A percentile compares a stretch with the other conserved stretches of the same genome.
These are phyloP conservation scores for Platichthys stellatus DNA, from an alignment of 2,113 vertebrate species.

Conservation along the genomic window DNA sequence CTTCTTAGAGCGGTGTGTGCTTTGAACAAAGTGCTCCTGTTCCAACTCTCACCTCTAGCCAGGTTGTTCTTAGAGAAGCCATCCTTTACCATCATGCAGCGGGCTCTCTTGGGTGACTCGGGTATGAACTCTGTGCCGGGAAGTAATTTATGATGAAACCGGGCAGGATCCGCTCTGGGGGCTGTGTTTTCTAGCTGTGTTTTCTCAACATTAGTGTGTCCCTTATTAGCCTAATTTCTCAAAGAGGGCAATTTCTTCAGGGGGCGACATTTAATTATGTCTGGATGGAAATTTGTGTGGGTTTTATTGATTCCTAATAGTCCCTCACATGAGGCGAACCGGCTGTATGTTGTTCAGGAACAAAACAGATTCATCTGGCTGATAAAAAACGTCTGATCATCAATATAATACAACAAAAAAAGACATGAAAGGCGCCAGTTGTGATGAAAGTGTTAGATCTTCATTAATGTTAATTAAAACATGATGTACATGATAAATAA, in stretches of 20 bases:
- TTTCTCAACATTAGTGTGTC: slow-evolving; percentile 72
- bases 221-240: slow-evolving; percentile 68
- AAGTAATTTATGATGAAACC: slow-evolving; percentile 76
- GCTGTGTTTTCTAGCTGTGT: slow-evolving; percentile 69
- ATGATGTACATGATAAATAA: slow-evolving; percentile 50
- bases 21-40: slow-evolving; percentile 78
- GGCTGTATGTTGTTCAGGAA: slow-evolving; percentile 6
- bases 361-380: slow-evolving; percentile 5
- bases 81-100: slow-evolving; percentile 67
- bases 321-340: slow-evolving; percentile 31
- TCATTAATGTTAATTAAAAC: slow-evolving; percentile 39
- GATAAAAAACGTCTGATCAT: slow-evolving; percentile 18
- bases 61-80: slow-evolving; percentile 64
- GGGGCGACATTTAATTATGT: slow-evolving; percentile 73
- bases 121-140: slow-evolving; percentile 71
- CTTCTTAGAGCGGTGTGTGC: slow-evolving; percentile 54
- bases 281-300: slow-evolving; percentile 59
- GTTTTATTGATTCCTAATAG: slow-evolving; percentile 65
- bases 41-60: slow-evolving; percentile 75
- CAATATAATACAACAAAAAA: slow-evolving; percentile 24
- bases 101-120: slow-evolving; percentile 62
- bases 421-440: slow-evolving; percentile 10
- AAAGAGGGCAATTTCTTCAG: slow-evolving; percentile 69
- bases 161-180: slow-evolving; percentile 58
- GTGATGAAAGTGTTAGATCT: slow-evolving; percentile 11